A percentile compares a stretch with the other conserved stretches of the same genome.
These are phyloP conservation scores for Luffia ferchaultella DNA, from an alignment of 2,888 invertebrate species.

Conservation along the genomic window DNA sequence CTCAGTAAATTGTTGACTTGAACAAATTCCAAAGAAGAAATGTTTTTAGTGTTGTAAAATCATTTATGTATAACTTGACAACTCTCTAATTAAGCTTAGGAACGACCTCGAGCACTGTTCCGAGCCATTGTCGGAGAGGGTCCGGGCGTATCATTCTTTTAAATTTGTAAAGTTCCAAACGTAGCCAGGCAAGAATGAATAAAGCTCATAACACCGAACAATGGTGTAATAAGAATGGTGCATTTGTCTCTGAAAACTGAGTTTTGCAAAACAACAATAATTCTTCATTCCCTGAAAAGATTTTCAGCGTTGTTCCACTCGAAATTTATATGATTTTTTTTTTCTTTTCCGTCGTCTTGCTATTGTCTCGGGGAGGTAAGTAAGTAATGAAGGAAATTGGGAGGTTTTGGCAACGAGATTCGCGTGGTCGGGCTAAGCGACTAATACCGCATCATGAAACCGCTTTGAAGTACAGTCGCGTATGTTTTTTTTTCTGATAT, in stretches of 20 bases:
- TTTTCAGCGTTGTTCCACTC: slow-evolving; percentile 67
- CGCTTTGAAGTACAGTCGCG: too few relatives aligned
- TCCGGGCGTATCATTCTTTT: slow-evolving; percentile 62
- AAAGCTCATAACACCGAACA: slow-evolving; percentile 64
- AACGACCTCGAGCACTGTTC: too few relatives aligned
- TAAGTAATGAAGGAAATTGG: slow-evolving; percentile 66
- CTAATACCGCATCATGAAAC: slow-evolving; percentile 63
- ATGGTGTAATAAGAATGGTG: slow-evolving; percentile 63
- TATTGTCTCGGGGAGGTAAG: slow-evolving; percentile 63
- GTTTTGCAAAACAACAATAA: slow-evolving; percentile 68
- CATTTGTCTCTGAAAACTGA: slow-evolving; percentile 63
- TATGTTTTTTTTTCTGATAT: too few relatives aligned
- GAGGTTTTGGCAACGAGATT: slow-evolving; percentile 53
- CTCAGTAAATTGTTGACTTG: too few relatives aligned
- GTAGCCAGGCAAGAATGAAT: slow-evolving; percentile 67
- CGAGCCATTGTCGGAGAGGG: slow-evolving; percentile 64
- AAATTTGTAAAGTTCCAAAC: slow-evolving; percentile 67
- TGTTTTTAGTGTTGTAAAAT: too few relatives aligned
- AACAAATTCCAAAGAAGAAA: too few relatives aligned
- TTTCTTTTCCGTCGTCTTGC: slow-evolving; percentile 61
- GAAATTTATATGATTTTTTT: slow-evolving; percentile 64
- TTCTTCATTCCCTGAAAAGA: slow-evolving; percentile 62
- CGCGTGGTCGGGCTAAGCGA: slow-evolving; percentile 43
- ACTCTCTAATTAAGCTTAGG: too few relatives aligned
- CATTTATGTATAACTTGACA: too few relatives aligned